Percentiles rank a stretch among this genome's conserved stretches.
phyloP scores from a whole-genome alignment of 92 coral and sea anemone species.

The Palythoa grandis region DNA sequence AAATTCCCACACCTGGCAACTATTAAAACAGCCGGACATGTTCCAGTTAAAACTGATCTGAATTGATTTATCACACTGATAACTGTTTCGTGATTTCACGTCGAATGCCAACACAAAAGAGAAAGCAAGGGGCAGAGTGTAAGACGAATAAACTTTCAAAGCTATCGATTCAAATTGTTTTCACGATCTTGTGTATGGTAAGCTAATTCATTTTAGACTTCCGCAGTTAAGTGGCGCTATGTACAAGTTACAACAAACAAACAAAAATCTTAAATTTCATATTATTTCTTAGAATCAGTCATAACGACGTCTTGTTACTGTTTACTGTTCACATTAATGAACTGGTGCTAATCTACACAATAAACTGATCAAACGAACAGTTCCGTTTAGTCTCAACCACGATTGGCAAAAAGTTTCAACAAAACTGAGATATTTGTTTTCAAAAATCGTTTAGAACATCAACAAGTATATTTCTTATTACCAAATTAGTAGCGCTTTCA shows the following conservation, averaged over 20 bases:
- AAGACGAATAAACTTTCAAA: not conserved
- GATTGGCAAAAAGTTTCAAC: not conserved
- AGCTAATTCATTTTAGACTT: too few relatives aligned
- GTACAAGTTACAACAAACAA: not conserved
- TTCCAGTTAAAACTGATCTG: not conserved
- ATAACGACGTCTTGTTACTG: not conserved
- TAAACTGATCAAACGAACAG: not conserved
- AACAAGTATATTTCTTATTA: not conserved
- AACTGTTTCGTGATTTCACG: not conserved
- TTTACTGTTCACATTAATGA: not conserved
- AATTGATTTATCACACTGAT: not conserved
- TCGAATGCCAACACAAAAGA: not conserved
- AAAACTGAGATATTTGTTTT: not conserved
- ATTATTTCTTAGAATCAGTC: not conserved
- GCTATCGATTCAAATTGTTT: not conserved
- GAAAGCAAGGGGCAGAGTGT: not conserved
- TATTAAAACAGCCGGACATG: not conserved
- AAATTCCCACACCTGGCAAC: not conserved
- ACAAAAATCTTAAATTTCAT: not conserved
- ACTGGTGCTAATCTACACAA: not conserved
- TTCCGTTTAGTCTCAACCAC: not conserved
- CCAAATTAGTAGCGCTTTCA: not conserved
- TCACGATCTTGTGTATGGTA: not conserved
- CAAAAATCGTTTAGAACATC: not conserved
- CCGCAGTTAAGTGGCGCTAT: too few relatives aligned